Evolutionary conservation across 2,888 invertebrate genomes (phyloP).

Genomic region (Thymelicus lineola): DNA sequence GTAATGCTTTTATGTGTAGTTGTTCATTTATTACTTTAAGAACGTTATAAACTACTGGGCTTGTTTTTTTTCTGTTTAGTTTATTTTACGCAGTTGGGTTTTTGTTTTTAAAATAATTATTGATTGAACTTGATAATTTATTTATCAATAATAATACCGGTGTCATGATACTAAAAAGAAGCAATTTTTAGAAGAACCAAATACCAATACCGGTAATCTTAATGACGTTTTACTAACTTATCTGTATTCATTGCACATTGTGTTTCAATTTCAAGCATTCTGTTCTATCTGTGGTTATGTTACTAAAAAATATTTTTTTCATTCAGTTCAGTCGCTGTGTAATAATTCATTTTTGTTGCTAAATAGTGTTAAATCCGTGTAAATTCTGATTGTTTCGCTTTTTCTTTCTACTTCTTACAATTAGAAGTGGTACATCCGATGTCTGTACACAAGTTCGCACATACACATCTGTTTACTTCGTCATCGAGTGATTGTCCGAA

Average conservation of each 20-base stretch:
- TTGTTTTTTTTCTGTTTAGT: too few relatives aligned
- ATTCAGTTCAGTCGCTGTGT: slow-evolving; percentile 52
- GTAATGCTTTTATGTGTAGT: too few relatives aligned
- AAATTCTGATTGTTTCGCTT: slow-evolving; percentile 65
- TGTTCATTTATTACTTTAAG: too few relatives aligned
- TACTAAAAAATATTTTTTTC: slow-evolving; percentile 50
- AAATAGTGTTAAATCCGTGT: slow-evolving; percentile 61
- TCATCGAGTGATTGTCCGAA: slow-evolving; percentile 71
- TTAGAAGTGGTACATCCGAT: slow-evolving; percentile 51
- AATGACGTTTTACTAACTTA: neutral
- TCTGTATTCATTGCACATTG: slow-evolving; percentile 32
- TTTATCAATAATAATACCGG: slow-evolving; percentile 1
- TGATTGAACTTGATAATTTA: too few relatives aligned
- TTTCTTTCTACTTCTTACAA: slow-evolving; percentile 45
- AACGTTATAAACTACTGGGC: too few relatives aligned
- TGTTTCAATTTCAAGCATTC: slow-evolving; percentile 37
- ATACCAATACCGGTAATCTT: neutral
- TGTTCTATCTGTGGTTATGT: slow-evolving; percentile 43
- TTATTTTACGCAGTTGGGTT: too few relatives aligned
- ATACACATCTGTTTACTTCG: slow-evolving; percentile 62
- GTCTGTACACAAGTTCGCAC: slow-evolving; percentile 58
- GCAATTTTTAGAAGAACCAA: neutral
- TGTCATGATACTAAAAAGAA: neutral
- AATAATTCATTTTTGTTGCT: slow-evolving; percentile 70
- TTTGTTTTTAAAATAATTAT: too few relatives aligned